A percentile compares a stretch with the other conserved stretches of the same genome.
Evolutionary conservation across 2,113 vertebrate genomes (phyloP).

Genomic region (Pyrgilauda ruficollis): DNA sequence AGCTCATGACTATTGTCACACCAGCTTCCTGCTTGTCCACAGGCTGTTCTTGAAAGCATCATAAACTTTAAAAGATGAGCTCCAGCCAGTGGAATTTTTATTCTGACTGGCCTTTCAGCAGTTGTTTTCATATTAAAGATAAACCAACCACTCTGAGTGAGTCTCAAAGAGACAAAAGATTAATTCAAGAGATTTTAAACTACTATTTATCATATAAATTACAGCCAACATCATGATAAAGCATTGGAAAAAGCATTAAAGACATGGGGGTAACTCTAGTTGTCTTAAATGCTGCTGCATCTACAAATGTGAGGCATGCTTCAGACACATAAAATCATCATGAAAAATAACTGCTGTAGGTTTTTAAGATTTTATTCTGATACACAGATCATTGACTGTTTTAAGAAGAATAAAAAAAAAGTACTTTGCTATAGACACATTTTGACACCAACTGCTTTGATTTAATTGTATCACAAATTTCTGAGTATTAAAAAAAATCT

Average conservation of each 20-base stretch:
- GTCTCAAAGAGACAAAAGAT: not conserved
- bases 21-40: not conserved
- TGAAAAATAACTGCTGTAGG: not conserved
- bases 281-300: not conserved
- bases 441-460: not conserved
- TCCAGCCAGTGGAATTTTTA: not conserved
- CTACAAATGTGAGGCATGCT: not conserved
- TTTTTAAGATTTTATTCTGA: not conserved
- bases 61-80: not conserved
- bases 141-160: not conserved
- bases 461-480: not conserved
- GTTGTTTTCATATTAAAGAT: not conserved
- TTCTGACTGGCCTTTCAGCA: not conserved
- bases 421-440: not conserved
- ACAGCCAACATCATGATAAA: not conserved
- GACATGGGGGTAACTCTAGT: not conserved
- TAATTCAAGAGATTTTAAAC: not conserved
- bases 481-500: not conserved
- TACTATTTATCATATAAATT: not conserved
- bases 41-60: not conserved
- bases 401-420: not conserved
- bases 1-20: not conserved
- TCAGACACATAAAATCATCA: not conserved
- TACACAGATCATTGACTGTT: not conserved
- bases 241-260: not conserved